Base-by-base conservation (phyloP, 2,113 vertebrate genomes). In the Monopterus albus region DNA sequence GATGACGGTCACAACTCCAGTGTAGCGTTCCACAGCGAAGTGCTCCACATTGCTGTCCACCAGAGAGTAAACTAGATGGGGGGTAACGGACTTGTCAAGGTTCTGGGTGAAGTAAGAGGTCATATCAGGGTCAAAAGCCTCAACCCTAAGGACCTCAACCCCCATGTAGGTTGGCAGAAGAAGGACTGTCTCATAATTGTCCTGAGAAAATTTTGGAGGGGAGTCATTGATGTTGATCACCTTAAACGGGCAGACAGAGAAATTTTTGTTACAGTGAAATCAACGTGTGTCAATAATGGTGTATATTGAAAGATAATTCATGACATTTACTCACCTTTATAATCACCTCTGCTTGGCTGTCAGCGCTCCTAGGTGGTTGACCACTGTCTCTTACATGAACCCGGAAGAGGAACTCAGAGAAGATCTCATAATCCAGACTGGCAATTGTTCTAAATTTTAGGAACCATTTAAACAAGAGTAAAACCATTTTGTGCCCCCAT, bases 141-240 rank as follows among this genome's bases (percentile, higher is more conserved):
- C 95, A 23, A 99, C 92, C 78, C 81, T 94, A 21, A 99, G 92
- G 77, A 96, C 91, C 78, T 99, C 96, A 5, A 98, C 96, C 7
- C 97, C 96, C 9, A 87, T 10, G 1, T 97, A 99, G 0, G 96
- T 98, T 12, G 97, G 98, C 45, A 99, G 90, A 13, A 99, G 95
- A 61, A 99, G 89, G 36, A 96, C 76, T 0, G 95, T 87, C 68
- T 99, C 96, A 75, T 98, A 98, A 6, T 92, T 91, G 0, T 96
- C 93, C 83, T 97, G 96, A 17, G 91, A 95, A 81, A 98, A 98
- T 66, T 93, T 93, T 15, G 98, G 98, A 2, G 96, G 96, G 15
- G 96, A 98, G 83, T 99, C 98, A 40, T 99, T 99, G 83, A 97
- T 92, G 85, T 99, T 97, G 26, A 92, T 92, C 52, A 99, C 95